Evolutionary conservation across 2,113 vertebrate genomes (phyloP).

Genomic region (Pachypanchax playfairii): DNA sequence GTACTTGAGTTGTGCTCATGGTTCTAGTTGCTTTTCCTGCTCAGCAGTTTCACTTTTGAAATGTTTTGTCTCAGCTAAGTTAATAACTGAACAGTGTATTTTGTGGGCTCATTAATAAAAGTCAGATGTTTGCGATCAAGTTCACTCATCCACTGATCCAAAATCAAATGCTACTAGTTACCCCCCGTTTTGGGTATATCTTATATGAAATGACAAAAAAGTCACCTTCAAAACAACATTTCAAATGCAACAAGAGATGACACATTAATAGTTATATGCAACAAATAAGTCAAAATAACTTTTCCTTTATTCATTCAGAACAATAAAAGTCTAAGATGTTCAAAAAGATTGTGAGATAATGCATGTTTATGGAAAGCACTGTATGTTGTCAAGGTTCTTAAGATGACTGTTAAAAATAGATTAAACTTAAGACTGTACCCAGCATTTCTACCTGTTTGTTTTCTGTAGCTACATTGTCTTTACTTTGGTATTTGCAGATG

Average conservation of each 20-base stretch:
- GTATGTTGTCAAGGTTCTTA: too few species aligned
- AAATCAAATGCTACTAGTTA: neutral
- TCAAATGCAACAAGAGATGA: neutral
- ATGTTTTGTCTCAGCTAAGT: neutral
- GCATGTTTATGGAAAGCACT: too few species aligned
- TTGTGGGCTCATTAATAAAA: neutral
- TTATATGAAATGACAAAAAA: neutral
- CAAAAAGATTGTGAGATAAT: too few species aligned
- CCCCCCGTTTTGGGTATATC: neutral
- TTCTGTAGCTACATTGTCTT: neutral
- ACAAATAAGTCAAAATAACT: too few species aligned
- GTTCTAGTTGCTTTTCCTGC: neutral
- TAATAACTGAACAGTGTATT: too few species aligned
- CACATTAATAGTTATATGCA: neutral
- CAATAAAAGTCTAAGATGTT: too few species aligned
- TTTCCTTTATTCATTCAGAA: too few species aligned
- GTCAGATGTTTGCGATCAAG: neutral
- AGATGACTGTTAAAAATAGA: neutral
- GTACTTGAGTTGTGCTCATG: neutral
- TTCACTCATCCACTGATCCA: neutral
- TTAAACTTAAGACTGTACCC: neutral
- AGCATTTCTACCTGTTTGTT: neutral
- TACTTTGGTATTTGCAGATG: constrained; percentile 10
- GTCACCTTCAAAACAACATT: neutral
- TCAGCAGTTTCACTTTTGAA: neutral